Conservation (phyloP, 2,113 vertebrate genomes). For the Pristiophorus japonicus region DNA sequence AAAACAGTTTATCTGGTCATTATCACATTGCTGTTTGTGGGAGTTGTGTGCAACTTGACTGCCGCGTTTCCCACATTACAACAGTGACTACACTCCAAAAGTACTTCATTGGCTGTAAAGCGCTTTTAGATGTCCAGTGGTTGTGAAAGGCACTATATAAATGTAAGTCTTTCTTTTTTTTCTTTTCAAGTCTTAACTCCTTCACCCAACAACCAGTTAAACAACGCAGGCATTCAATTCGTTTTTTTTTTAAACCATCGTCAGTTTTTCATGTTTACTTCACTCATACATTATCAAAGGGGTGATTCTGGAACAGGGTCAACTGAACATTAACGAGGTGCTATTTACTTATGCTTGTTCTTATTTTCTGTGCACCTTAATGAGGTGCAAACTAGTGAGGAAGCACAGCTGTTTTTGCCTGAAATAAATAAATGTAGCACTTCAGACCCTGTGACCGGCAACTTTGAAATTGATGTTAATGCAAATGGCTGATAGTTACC, state of each 20-base stretch:
- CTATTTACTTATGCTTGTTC: not conserved
- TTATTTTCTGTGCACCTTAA: not conserved
- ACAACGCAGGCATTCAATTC: not conserved
- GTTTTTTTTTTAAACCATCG: not conserved
- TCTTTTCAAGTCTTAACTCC: no score
- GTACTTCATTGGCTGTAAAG: no score
- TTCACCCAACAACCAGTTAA: not conserved
- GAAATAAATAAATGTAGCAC: no score
- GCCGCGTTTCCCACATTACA: no score
- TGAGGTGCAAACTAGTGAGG: not conserved
- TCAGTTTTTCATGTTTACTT: not conserved
- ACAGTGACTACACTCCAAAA: no score
- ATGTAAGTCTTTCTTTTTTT: no score
- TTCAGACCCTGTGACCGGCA: not conserved
- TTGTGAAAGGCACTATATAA: no score
- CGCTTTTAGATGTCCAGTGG: no score
- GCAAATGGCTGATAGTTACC: not conserved
- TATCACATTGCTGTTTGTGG: no score
- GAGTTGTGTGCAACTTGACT: no score
- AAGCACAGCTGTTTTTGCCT: not conserved
- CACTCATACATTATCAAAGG: not conserved
- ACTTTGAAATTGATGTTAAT: not conserved
- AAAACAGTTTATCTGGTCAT: no score
- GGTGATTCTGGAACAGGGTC: not conserved
- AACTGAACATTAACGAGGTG: not conserved